phyloP scores from a whole-genome alignment of 2,797 vertebrate genomes.

The Pangasius sanitwongsei region DNA sequence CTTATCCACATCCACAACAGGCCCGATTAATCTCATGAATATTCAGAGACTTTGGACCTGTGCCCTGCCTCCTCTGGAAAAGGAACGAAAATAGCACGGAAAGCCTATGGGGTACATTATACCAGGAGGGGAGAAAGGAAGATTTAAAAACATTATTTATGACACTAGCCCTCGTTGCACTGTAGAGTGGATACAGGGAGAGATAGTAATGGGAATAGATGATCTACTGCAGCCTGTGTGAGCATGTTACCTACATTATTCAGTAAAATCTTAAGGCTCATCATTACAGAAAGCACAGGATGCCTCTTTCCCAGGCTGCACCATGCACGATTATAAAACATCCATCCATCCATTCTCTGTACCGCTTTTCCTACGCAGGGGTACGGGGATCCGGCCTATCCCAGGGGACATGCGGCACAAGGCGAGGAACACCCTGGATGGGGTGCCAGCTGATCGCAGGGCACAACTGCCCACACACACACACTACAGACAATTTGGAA shows the following conservation, averaged over 20 bases:
- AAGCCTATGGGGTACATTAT: constrained; percentile 69
- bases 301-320: constrained; percentile 5
- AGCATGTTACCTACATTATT: constrained; percentile 51
- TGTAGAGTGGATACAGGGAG: constrained; percentile 48
- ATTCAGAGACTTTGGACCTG: constrained; percentile 62
- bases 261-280: constrained; percentile 44
- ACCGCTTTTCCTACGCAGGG: too few species aligned
- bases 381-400: too few species aligned
- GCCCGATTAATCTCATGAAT: constrained; percentile 60
- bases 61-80: constrained; percentile 49
- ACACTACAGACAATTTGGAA: too few species aligned
- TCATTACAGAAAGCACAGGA: constrained; percentile 34
- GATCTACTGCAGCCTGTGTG: constrained; percentile 22
- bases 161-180: constrained; percentile 59
- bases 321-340: not conserved
- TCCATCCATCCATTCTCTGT: too few species aligned
- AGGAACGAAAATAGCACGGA: constrained; percentile 71
- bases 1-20: constrained; percentile 46
- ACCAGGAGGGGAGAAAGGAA: constrained; percentile 60
- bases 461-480: too few species aligned
- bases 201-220: constrained; percentile 51
- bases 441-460: too few species aligned
- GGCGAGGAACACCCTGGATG: too few species aligned
- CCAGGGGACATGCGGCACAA: too few species aligned
- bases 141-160: constrained; percentile 67